phyloP scores from a whole-genome alignment of 2,888 invertebrate genomes.

The Calephelis perditalis region DNA sequence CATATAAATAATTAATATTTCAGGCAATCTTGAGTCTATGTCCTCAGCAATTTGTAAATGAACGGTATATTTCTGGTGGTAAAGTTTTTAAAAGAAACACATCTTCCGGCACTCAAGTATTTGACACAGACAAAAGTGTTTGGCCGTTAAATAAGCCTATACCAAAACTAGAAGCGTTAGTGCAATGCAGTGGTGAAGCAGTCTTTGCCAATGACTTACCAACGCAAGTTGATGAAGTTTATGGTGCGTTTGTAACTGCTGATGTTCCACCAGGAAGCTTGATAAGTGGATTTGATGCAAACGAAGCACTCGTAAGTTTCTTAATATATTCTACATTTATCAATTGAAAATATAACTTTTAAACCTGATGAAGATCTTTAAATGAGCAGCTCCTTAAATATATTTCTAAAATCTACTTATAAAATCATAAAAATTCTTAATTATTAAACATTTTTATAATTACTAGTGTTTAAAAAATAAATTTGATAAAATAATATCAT shows the following conservation, averaged over 20 bases:
- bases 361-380: too few relatives aligned
- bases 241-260: constrained; percentile 83
- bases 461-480: too few relatives aligned
- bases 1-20: not conserved
- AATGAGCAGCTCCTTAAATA: too few relatives aligned
- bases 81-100: constrained; percentile 76
- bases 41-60: constrained; percentile 64
- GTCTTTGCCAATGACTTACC: constrained; percentile 87
- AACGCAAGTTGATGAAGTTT: constrained; percentile 81
- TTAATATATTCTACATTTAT: too few relatives aligned
- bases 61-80: constrained; percentile 77
- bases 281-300: constrained; percentile 79
- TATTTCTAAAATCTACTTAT: too few relatives aligned
- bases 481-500: too few relatives aligned
- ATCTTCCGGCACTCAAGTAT: constrained; percentile 84
- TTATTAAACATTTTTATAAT: too few relatives aligned
- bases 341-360: too few relatives aligned
- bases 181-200: constrained; percentile 86
- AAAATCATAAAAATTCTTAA: too few relatives aligned
- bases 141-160: constrained; percentile 89
- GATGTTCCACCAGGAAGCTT: constrained; percentile 73
- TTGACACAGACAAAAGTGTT: constrained; percentile 81
- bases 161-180: constrained; percentile 84
- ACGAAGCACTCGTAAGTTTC: constrained; percentile 80
- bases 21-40: constrained; percentile 76